Evolutionary conservation across 2,888 invertebrate species (phyloP).

Genomic region (Drosophila monieri): DNA sequence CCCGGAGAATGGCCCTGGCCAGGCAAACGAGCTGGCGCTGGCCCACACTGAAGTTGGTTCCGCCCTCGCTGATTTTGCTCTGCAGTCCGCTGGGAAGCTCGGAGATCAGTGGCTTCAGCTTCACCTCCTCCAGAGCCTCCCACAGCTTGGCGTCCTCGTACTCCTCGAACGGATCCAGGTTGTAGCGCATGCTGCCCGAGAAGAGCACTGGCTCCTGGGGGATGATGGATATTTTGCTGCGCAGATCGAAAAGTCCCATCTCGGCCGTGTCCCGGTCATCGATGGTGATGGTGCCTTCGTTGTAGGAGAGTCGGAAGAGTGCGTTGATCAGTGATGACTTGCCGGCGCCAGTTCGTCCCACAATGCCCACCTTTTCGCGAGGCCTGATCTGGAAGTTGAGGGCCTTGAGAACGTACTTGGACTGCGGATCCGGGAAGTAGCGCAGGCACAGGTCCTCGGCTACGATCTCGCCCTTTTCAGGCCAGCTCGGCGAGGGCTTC

Average conservation of each 20-base stretch:
- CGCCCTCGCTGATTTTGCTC: slow-evolving; percentile 89
- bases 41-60: slow-evolving; percentile 94
- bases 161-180: slow-evolving; percentile 94
- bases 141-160: slow-evolving; percentile 91
- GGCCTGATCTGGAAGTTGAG: slow-evolving; percentile 87
- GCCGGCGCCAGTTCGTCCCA: slow-evolving; percentile 89
- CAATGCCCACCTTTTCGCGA: slow-evolving; percentile 88
- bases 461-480: slow-evolving; percentile 87
- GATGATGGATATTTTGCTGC: slow-evolving; percentile 91
- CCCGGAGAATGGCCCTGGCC: slow-evolving; percentile 92
- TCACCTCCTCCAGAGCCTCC: slow-evolving; percentile 90
- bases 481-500: slow-evolving; percentile 89
- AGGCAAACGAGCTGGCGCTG: slow-evolving; percentile 95
- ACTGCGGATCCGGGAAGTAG: slow-evolving; percentile 87
- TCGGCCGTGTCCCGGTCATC: slow-evolving; percentile 89
- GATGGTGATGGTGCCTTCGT: slow-evolving; percentile 91
- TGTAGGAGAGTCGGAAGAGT: slow-evolving; percentile 90
- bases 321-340: slow-evolving; percentile 89
- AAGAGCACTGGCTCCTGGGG: slow-evolving; percentile 93
- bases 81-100: slow-evolving; percentile 88
- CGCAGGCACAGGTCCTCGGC: slow-evolving; percentile 88
- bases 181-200: slow-evolving; percentile 93
- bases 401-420: slow-evolving; percentile 89
- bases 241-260: slow-evolving; percentile 89
- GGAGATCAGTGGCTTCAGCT: slow-evolving; percentile 87